Base-by-base conservation (phyloP, 1,140 invertebrate genomes). In the Orchesella cincta region DNA sequence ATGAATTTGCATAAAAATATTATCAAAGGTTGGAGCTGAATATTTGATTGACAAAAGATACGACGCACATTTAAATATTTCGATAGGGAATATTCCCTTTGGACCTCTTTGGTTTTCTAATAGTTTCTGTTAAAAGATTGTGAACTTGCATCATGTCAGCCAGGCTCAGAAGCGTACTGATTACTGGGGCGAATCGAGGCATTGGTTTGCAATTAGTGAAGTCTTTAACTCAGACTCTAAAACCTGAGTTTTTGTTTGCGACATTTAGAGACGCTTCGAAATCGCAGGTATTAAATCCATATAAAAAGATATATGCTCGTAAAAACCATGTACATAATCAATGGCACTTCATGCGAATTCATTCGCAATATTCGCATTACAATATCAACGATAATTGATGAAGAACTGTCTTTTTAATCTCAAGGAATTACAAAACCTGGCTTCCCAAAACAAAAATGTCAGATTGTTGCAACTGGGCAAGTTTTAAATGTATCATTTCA, bases 131-230 rank as follows among this genome's bases (percentile, higher is more conserved):
- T n/a, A n/a, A n/a, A n/a, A n/a, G n/a, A n/a, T n/a, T n/a, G n/a
- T n/a, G n/a, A n/a, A n/a, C n/a, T n/a, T n/a, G n/a, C n/a, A n/a
- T n/a, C 5, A 74, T 54, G 73, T 16, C 73, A 16, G n/a, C 34
- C 16, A 64, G 33, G 29, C 3, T 75, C 26, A 2, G 46, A 14
- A 57, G 23, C 33, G 35, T 79, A 26, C 77, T 80, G 12, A 77
- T 80, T 64, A 77, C 76, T 33, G 79, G 79, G 31, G 79, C 79
- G 1, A 80, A 80, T 28, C 35, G 76, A 39, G 57, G 39, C 8
- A 46, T 97, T 62, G 95, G 95, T 23, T 86, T 96, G 36, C 94
- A 94, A 64, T 86, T 97, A 74, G 90, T 95, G 0, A 93, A 91
- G 86, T 88, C 91, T 84, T 82, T 93, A 31, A 76, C 86, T 2